Conservation (phyloP, 2,888 invertebrate species). For the Hemicrepidius hirtus region DNA sequence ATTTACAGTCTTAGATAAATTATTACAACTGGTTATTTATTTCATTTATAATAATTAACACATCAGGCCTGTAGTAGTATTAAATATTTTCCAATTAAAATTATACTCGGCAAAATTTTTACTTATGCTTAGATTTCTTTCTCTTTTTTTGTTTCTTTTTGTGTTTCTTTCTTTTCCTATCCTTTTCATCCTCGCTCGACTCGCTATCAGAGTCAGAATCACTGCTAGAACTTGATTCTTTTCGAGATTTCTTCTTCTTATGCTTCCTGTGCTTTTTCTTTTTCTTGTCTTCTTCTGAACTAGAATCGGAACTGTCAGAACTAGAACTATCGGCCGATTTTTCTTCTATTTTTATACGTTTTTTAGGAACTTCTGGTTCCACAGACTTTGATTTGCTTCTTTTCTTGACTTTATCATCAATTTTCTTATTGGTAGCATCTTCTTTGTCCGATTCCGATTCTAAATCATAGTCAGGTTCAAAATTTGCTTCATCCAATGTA, state of each 20-base stretch:
- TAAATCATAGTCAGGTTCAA: slow-evolving; percentile 85
- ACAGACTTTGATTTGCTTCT: slow-evolving; percentile 75
- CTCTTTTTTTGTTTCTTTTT: slow-evolving; percentile 84
- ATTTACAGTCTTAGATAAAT: slow-evolving; percentile 30
- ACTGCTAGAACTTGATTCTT: slow-evolving; percentile 78
- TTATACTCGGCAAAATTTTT: slow-evolving; percentile 56
- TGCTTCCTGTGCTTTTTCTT: slow-evolving; percentile 69
- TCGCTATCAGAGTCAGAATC: slow-evolving; percentile 79
- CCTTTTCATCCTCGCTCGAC: slow-evolving; percentile 80
- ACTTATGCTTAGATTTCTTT: slow-evolving; percentile 80
- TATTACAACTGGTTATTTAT: slow-evolving; percentile 7
- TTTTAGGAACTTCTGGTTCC: slow-evolving; percentile 74
- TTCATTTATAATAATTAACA: slow-evolving; percentile 19
- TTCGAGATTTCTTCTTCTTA: slow-evolving; percentile 77
- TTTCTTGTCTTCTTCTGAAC: slow-evolving; percentile 68
- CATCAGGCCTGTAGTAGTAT: slow-evolving; percentile 18
- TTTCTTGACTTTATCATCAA: slow-evolving; percentile 69
- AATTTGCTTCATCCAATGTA: slow-evolving; percentile 82
- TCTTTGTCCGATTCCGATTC: slow-evolving; percentile 79
- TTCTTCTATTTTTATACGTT: slow-evolving; percentile 64
- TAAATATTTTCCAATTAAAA: background rate
- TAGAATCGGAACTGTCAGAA: slow-evolving; percentile 67
- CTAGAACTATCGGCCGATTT: slow-evolving; percentile 67
- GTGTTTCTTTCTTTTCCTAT: slow-evolving; percentile 81
- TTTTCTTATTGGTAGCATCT: slow-evolving; percentile 62